Evolutionary conservation across 1,140 invertebrate genomes (phyloP), one percentile per base, ranked within the genome.

Genomic region (Agraylea sexmaculata): DNA sequence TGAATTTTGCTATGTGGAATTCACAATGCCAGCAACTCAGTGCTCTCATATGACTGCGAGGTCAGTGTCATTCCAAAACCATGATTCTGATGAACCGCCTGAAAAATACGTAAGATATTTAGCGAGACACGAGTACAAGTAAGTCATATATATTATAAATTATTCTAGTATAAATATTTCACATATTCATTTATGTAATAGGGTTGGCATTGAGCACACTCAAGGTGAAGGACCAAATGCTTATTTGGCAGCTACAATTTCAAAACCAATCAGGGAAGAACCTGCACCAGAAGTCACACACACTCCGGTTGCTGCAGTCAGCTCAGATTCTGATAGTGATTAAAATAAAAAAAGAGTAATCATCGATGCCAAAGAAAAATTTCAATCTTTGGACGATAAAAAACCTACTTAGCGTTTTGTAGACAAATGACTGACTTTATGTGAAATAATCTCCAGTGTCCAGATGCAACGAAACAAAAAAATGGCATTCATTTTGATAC

Each of bases 81-180:
- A 81, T 49, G 87, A 90, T 62, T 80, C 79, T 34, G 88, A 87
- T 45, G 84, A 91, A 54, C 91, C 94, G 8, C 94, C 95, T 4
- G 95, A 99, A 66, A 99, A 98, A 69, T 99, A 95, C 68, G 93
- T 98, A 4, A 74, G 89, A 46, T 95, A 98, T 63, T 73, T 97
- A 40, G 90, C 93, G n/a, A 78, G 91, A 47, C 92, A 95, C 64
- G 87, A 96, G 58, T 97, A 96, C 68, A 83, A 75, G 83, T 85
- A 59, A 70, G 71, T 66, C 56, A 66, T 10, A 13, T 15, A 34
- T 2, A 18, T 34, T 43, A 35, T 32, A 25, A 8, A 20, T 17
- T 32, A 22, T 43, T 42, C 20, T 13, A 32, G 15, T 13, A 29
- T 8, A 10, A n/a, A 15, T 19, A n/a, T 36, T 8, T 22, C n/a